Conservation (phyloP, 1,140 invertebrate genomes). For the Aphelenchoides avenae region DNA sequence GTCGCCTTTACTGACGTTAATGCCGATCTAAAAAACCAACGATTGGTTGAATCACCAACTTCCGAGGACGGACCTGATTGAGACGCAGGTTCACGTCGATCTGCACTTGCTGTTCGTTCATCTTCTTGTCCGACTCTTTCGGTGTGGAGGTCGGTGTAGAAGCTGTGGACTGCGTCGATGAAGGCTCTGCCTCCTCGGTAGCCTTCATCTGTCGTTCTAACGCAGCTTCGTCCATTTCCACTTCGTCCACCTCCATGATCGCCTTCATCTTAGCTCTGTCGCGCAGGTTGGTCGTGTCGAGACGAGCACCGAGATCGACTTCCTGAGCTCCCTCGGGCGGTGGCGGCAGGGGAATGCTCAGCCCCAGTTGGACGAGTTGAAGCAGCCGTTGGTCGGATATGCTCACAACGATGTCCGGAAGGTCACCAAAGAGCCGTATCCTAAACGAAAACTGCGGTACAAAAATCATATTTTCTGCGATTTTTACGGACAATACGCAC, state of each 20-base stretch:
- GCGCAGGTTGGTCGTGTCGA: conserved; percentile 31
- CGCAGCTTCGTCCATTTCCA: conserved; percentile 33
- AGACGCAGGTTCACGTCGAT: conserved; percentile 46
- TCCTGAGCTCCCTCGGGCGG: conserved; percentile 30
- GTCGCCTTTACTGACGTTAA: conserved; percentile 36
- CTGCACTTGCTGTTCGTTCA: conserved; percentile 46
- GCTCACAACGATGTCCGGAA: conserved; percentile 61
- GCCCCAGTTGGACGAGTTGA: conserved; percentile 61
- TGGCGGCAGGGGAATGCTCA: conserved; percentile 69
- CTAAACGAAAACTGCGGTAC: conserved; percentile 35
- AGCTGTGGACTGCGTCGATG: too few species aligned
- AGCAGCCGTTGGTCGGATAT: conserved; percentile 64
- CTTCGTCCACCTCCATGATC: conserved; percentile 59
- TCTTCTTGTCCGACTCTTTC: conserved; percentile 8
- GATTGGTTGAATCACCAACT: neutral
- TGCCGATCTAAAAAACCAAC: conserved; percentile 26
- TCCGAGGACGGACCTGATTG: conserved; percentile 29
- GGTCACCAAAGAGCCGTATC: conserved; percentile 58
- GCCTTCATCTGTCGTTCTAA: conserved; percentile 29
- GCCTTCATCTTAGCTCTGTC: conserved; percentile 59
- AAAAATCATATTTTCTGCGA: conserved; percentile 34
- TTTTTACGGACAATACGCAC: conserved; percentile 54
- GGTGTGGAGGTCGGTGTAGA: too few species aligned
- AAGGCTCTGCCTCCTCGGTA: conserved; percentile 5
- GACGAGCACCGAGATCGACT: conserved; percentile 26